Conservation (phyloP, 2,888 invertebrate genomes). For the Oxytorus armatus region DNA sequence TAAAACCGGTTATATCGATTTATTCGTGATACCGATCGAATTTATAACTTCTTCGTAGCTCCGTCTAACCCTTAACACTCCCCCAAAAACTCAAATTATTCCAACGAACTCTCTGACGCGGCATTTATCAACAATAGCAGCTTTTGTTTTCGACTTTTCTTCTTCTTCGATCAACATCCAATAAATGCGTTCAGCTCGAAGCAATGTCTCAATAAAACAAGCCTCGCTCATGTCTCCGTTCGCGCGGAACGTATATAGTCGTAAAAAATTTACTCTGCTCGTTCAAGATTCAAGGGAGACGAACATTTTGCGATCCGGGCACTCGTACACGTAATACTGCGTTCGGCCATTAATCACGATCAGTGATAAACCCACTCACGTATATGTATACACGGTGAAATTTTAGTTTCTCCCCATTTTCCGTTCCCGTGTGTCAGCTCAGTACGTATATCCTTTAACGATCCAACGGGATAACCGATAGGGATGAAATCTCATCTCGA, state of each 20-base stretch:
- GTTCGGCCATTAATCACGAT: slow-evolving; percentile 38
- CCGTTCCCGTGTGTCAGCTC: neutral
- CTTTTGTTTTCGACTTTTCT: no score
- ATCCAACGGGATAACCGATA: slow-evolving; percentile 29
- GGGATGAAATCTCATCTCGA: slow-evolving; percentile 41
- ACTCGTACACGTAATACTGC: slow-evolving; percentile 29
- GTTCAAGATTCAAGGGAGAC: neutral
- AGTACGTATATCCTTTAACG: slow-evolving; percentile 32
- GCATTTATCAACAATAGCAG: no score
- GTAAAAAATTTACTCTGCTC: no score
- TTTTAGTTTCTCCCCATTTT: slow-evolving; percentile 17
- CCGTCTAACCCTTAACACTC: no score
- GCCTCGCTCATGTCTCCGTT: no score
- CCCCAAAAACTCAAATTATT: no score
- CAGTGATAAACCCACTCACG: slow-evolving; percentile 17
- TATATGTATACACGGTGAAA: neutral
- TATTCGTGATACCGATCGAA: no score
- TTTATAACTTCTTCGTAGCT: no score
- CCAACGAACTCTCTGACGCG: no score
- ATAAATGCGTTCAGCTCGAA: neutral
- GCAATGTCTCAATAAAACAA: neutral
- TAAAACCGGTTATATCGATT: no score
- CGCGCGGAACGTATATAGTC: no score
- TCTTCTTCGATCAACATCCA: no score
- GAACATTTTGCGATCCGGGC: slow-evolving; percentile 6